Conservation (phyloP, 2,113 vertebrate genomes). For the Sorex fumeus region DNA sequence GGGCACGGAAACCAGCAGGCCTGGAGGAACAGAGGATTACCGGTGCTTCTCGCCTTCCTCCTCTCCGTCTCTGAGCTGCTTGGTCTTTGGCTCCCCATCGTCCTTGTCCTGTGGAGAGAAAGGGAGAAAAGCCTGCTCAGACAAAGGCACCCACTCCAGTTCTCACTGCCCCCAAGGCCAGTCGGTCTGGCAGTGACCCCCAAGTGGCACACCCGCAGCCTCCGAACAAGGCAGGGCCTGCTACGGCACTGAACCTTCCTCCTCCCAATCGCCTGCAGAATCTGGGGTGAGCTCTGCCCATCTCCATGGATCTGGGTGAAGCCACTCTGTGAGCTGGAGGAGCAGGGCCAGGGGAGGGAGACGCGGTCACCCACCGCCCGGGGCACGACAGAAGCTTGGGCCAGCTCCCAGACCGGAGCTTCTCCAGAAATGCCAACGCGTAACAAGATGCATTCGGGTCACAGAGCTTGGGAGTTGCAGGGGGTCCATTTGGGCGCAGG, state of each 20-base stretch:
- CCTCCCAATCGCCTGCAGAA: not conserved
- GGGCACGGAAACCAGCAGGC: accelerated
- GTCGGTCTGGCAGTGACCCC: not conserved
- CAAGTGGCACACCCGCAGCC: not conserved
- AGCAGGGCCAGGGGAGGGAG: no score
- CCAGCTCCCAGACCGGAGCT: not conserved
- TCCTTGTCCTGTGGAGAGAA: constrained; percentile 87
- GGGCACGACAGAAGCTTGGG: not conserved
- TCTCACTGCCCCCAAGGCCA: not conserved
- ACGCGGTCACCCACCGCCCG: not conserved
- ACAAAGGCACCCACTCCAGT: not conserved
- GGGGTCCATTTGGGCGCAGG: no score
- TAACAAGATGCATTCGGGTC: not conserved
- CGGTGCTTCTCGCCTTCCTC: constrained; percentile 91
- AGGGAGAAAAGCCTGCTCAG: constrained; percentile 26
- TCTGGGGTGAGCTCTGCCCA: not conserved
- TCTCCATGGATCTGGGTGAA: not conserved
- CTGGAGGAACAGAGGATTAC: constrained; percentile 34
- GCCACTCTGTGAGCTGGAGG: not conserved
- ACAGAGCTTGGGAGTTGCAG: not conserved
- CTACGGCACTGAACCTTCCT: not conserved
- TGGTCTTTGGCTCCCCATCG: constrained; percentile 89
- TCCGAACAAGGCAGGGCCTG: not conserved
- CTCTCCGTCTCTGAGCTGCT: constrained; percentile 87
- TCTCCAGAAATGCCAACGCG: not conserved